A percentile compares a stretch with the other conserved stretches of the same genome.
Conservation (phyloP, 1,140 invertebrate genomes). For the Chrysomallon squamiferum region DNA sequence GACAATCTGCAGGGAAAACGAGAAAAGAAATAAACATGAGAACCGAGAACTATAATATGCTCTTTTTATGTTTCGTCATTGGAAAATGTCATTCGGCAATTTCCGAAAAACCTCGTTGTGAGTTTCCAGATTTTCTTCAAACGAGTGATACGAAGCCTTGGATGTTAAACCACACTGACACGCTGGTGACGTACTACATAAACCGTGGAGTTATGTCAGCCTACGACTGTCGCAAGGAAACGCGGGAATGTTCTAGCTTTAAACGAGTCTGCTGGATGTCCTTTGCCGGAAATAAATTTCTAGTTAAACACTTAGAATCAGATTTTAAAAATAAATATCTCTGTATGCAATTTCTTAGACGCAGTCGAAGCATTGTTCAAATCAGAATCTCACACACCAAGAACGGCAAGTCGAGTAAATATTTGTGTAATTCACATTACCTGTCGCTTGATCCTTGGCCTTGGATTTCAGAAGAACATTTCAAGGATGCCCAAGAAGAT, state of each 20-base stretch:
- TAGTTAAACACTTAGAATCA: constrained; percentile 16
- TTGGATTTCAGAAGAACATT: constrained; percentile 23
- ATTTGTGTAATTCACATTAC: constrained; percentile 6
- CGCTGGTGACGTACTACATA: constrained; percentile 12
- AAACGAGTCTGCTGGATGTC: constrained; percentile 13
- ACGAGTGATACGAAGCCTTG: constrained; percentile 12
- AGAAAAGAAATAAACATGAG: background rate
- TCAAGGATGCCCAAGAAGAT: background rate
- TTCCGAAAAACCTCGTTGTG: background rate
- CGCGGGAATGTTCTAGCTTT: constrained; percentile 8
- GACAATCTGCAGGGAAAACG: background rate
- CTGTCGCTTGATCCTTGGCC: constrained; percentile 18
- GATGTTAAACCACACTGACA: constrained; percentile 18
- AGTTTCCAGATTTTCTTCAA: constrained; percentile 15
- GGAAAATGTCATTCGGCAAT: background rate
- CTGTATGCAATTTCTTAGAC: constrained; percentile 12
- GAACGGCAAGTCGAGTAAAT: background rate
- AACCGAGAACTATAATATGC: background rate
- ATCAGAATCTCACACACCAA: constrained; percentile 6
- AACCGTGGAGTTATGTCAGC: constrained; percentile 12
- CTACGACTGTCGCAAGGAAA: constrained; percentile 9
- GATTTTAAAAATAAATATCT: constrained; percentile 11
- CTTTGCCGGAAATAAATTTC: constrained; percentile 4
- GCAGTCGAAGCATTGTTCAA: constrained; percentile 18
- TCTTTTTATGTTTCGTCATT: background rate